phyloP scores from a whole-genome alignment of 2,797 vertebrate genomes.

The Setipinna tenuifilis region DNA sequence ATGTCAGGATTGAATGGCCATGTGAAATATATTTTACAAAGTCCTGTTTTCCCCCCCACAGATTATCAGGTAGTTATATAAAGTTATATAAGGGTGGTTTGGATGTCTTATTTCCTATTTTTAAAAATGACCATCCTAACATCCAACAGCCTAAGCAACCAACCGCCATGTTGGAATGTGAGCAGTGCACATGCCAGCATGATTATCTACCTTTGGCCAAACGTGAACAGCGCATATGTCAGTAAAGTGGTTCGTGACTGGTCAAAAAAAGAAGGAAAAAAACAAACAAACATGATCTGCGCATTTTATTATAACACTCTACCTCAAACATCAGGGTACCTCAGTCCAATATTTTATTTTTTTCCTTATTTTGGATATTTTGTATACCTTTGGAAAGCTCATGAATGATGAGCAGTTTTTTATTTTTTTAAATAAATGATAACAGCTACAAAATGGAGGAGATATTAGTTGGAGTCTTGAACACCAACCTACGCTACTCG shows the following conservation, averaged over 20 bases:
- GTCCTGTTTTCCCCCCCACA: neutral
- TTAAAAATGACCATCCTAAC: slow-evolving; percentile 1
- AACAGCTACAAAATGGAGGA: slow-evolving; percentile 37
- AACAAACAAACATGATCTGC: slow-evolving; percentile 28
- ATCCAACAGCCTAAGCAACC: slow-evolving; percentile 6
- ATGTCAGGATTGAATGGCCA: neutral
- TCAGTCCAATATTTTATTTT: slow-evolving; percentile 93
- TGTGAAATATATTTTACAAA: neutral
- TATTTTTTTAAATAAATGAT: slow-evolving; percentile 52
- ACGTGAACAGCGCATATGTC: slow-evolving; percentile 16
- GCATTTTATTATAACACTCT: slow-evolving; percentile 80
- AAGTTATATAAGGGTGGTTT: neutral
- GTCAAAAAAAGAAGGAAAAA: slow-evolving; percentile 30
- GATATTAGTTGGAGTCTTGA: slow-evolving; percentile 48
- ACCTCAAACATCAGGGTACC: slow-evolving; percentile 98
- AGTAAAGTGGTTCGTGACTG: slow-evolving; percentile 32
- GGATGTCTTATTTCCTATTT: slow-evolving; percentile 1
- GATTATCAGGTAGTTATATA: slow-evolving; percentile 12
- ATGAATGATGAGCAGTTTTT: slow-evolving; percentile 41
- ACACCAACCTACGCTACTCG: slow-evolving; percentile 28
- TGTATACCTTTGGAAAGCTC: slow-evolving; percentile 91
- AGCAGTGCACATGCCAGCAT: slow-evolving; percentile 79
- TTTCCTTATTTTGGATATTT: slow-evolving; percentile 83
- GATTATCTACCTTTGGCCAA: slow-evolving; percentile 13
- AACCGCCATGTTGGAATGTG: slow-evolving; percentile 73